phyloP scores from a whole-genome alignment of 2,113 vertebrate species.

The Seriola dumerili region DNA sequence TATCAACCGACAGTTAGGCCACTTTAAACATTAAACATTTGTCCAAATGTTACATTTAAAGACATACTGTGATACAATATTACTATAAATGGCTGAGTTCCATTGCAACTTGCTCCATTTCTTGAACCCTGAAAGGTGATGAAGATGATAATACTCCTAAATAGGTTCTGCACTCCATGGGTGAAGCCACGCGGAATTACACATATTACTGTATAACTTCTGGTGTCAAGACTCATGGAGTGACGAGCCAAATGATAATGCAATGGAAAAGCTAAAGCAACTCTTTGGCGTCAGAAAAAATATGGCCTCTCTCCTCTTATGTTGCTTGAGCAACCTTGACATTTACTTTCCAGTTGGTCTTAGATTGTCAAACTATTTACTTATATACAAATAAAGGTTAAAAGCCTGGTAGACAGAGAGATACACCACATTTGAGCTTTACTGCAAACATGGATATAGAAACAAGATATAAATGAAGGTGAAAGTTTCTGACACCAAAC shows the following conservation, averaged over 20 bases:
- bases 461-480: slow-evolving; percentile 51
- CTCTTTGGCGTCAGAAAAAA: slow-evolving; percentile 88
- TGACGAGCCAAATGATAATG: slow-evolving; percentile 32
- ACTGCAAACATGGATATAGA: slow-evolving; percentile 71
- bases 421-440: slow-evolving; percentile 64
- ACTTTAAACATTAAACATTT: slow-evolving; percentile 51
- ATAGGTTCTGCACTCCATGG: slow-evolving; percentile 18
- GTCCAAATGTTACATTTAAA: slow-evolving; percentile 38
- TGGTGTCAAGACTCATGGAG: slow-evolving; percentile 21
- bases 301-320: slow-evolving; percentile 84
- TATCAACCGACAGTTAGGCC: slow-evolving; percentile 39
- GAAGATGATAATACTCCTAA: slow-evolving; percentile 18
- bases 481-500: slow-evolving; percentile 81
- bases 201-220: not conserved
- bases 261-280: slow-evolving; percentile 80
- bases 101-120: slow-evolving; percentile 50
- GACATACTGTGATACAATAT: slow-evolving; percentile 29
- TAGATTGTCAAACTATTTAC: slow-evolving; percentile 88
- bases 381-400: slow-evolving; percentile 83
- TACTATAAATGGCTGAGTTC: slow-evolving; percentile 51
- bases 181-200: slow-evolving; percentile 11
- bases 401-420: slow-evolving; percentile 84
- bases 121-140: slow-evolving; percentile 41
- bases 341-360: slow-evolving; percentile 85
- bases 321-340: slow-evolving; percentile 73